Base-by-base conservation (phyloP, 2,888 invertebrate genomes). In the Eulithis prunata region DNA sequence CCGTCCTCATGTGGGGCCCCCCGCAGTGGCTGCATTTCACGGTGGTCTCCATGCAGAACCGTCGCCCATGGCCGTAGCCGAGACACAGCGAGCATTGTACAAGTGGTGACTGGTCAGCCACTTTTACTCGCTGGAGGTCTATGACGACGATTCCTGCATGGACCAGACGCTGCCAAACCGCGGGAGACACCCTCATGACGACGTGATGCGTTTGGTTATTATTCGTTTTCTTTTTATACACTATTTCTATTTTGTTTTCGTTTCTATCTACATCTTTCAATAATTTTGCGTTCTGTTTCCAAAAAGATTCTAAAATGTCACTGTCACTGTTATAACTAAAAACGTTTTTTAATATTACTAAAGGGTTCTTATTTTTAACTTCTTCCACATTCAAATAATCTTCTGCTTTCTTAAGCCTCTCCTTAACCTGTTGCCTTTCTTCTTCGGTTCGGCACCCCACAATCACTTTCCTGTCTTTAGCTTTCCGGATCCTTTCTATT, bases 381-480 rank as follows among this genome's bases (percentile, higher is more conserved):
- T 45, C 45, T 6, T 45, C 45, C 0, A 45, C 45, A n/a, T 3
- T 45, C 4, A 45, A 2, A 2, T 21, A 11, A 1, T 5, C 11
- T 12, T 45, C n/a, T 6, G 45, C 4, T 1, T 3, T 3, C 3
- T 64, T 64, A 56, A 61, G 58, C 3, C 45, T 45, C 1, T 45
- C 45, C 45, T 45, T 3, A 11, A 45, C 2, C 7, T 2, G 6
- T n/a, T 3, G 8, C 7, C 45, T 45, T n/a, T 45, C 45, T 3
- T 45, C 45, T n/a, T 45, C 11, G 3, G 45, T 45, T 12, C 3
- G 3, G 45, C 7, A 45, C 5, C 45, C 45, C 7, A 45, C 45
- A 5, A 45, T 45, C 1, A 45, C 45, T 6, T 45, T 45, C 45
- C 45, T 45, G 10, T 45, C 45, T 3, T 67, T 62, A 52, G 66